phyloP scores from a whole-genome alignment of 92 coral and sea anemone genomes.

The Palythoa heliodiscus region DNA sequence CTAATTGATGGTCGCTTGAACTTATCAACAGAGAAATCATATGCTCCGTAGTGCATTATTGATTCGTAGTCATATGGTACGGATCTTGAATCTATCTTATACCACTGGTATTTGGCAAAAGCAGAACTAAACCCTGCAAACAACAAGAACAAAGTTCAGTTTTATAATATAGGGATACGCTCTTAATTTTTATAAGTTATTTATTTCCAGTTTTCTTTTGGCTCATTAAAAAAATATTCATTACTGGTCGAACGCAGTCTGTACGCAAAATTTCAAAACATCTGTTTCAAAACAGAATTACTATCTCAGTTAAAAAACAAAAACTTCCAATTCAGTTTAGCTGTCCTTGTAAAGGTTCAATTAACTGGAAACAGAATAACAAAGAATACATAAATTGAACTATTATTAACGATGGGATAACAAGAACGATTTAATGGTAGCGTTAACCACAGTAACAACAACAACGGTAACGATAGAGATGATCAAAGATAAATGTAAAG shows the following conservation, averaged over 20 bases:
- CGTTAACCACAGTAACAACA: neutral
- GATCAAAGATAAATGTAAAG: too few species aligned
- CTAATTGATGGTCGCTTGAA: conserved; percentile 56
- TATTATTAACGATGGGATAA: neutral
- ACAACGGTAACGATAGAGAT: neutral
- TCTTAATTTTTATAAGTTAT: neutral
- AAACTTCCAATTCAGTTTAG: neutral
- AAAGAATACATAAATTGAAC: neutral
- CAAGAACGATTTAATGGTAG: neutral
- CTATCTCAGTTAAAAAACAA: neutral
- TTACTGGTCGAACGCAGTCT: neutral
- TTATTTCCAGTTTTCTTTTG: neutral
- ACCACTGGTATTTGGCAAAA: conserved; percentile 52
- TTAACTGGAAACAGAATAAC: neutral
- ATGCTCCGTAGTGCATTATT: conserved; percentile 85
- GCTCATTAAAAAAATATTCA: neutral
- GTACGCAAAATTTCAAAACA: neutral
- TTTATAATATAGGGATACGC: neutral
- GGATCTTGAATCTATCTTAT: conserved; percentile 67
- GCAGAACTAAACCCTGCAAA: conserved; percentile 65
- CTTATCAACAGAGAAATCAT: conserved; percentile 60
- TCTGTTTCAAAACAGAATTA: neutral
- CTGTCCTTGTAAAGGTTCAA: neutral
- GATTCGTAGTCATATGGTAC: conserved; percentile 84
- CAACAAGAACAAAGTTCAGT: neutral